Base-by-base conservation (phyloP, 30 jellyfish, hydroid and myxozoan species). In the Nemopilema nomurai region DNA sequence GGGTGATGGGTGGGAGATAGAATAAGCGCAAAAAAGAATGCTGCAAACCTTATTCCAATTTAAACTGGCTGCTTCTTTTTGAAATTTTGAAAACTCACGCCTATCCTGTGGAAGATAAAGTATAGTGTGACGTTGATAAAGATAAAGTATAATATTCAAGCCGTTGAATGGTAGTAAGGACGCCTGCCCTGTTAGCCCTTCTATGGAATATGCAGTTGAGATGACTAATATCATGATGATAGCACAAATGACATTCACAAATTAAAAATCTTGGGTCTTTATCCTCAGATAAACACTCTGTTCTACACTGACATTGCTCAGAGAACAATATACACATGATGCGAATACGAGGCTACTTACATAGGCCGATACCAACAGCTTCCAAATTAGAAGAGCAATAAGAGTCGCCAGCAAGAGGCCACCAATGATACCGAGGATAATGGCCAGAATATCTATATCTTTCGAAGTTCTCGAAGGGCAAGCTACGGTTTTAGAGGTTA, bases 351-450 rank as follows among this genome's bases (percentile, higher is more conserved):
- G n/a, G 19, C 25, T 53, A 77, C 97, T 90, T 86, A 91, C 97
- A 78, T 91, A 81, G 1, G 94, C 62, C 32, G 97, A 82, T 20
- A 91, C 87, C 24, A 91, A 90, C 0, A 91, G 77, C 83, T 91
- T 91, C 97, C 97, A 91, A 24, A 91, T 63, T 41, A 91, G 88
- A 65, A 91, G 85, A 0, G 91, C 87, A 49, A 91, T 81, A 20
- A 91, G 68, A 22, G 97, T 91, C 16, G 88, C 89, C 78, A 91
- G 68, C 67, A 91, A 49, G 41, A 91, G 83, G 32, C 97, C 97
- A 27, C 96, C 97, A 49, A 91, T 85, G 62, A 79, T 91, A 0
- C 97, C 97, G 68, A 91, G 93, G 29, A 91, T 94, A 30, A 91
- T 91, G 1, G 96, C 93, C 50, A 91, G 82, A 1, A 86, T 51